A percentile compares a stretch with the other conserved stretches of the same genome.
phyloP scores from a whole-genome alignment of 2,888 invertebrate species.

The Augiades crinisus region DNA sequence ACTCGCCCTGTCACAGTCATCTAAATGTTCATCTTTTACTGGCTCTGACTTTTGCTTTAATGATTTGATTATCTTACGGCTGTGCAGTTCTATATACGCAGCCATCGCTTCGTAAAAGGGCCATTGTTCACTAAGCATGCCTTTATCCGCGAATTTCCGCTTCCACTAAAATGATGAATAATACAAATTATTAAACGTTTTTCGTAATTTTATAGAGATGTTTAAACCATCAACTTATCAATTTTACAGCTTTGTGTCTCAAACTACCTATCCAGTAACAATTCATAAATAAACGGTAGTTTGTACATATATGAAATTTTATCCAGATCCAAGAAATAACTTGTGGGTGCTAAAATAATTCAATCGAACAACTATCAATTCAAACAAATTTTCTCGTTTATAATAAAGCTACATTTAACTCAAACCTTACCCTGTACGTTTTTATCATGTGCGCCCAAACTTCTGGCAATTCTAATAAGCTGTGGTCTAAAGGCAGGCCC shows the following conservation, averaged over 20 bases:
- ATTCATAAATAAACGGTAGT: background rate
- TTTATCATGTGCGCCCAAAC: constrained; percentile 65
- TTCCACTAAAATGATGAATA: constrained; percentile 69
- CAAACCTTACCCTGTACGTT: constrained; percentile 57
- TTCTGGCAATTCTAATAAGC: constrained; percentile 58
- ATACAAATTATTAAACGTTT: too few relatives aligned
- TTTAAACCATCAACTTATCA: background rate
- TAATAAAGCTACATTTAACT: background rate
- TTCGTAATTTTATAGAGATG: too few relatives aligned
- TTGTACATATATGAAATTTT: too few relatives aligned
- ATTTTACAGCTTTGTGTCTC: background rate
- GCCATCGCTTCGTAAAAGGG: constrained; percentile 64
- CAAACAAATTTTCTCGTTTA: background rate
- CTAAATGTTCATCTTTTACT: constrained; percentile 27
- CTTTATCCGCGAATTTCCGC: constrained; percentile 66
- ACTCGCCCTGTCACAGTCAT: constrained; percentile 46
- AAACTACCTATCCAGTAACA: too few relatives aligned
- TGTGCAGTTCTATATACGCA: constrained; percentile 46
- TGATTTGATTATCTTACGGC: constrained; percentile 32
- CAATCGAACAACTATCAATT: too few relatives aligned
- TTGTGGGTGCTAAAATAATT: too few relatives aligned
- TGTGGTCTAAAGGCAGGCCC: constrained; percentile 66
- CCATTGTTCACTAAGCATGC: constrained; percentile 68
- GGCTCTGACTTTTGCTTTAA: constrained; percentile 12
- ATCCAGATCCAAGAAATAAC: too few relatives aligned